A percentile compares a stretch with the other conserved stretches of the same genome.
Evolutionary conservation across 2,113 vertebrate species (phyloP).

Genomic region (Centropus bengalensis): DNA sequence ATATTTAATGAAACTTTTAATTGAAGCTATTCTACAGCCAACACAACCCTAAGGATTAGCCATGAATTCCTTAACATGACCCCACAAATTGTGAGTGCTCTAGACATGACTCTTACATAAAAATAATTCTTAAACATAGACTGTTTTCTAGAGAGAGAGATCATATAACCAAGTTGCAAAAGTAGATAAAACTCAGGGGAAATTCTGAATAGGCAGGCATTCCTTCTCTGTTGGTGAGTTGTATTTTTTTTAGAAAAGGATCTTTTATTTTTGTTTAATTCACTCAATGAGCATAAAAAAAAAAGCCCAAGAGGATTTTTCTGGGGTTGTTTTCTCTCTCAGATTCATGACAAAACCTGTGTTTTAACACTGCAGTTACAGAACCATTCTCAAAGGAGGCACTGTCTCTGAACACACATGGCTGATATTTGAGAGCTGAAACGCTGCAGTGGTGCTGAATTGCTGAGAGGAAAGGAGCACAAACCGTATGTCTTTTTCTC

Average conservation of each 20-base stretch:
- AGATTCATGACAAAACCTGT: background rate
- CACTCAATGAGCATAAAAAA: background rate
- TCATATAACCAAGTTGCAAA: background rate
- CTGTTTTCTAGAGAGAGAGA: background rate
- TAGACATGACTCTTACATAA: background rate
- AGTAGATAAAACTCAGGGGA: background rate
- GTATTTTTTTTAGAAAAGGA: background rate
- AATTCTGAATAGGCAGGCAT: background rate
- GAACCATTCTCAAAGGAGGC: background rate
- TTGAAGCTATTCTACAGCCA: background rate
- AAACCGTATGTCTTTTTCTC: background rate
- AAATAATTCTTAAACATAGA: slow-evolving; percentile 1
- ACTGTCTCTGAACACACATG: background rate
- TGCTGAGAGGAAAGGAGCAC: background rate
- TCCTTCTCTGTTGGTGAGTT: background rate
- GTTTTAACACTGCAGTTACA: background rate
- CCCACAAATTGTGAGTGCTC: background rate
- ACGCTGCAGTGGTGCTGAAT: background rate
- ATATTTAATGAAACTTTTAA: slow-evolving; percentile 37
- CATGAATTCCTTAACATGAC: background rate
- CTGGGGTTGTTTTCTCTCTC: background rate
- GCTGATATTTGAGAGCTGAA: background rate
- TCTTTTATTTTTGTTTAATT: background rate
- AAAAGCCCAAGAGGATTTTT: background rate
- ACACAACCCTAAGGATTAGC: background rate